phyloP scores from a whole-genome alignment of 2,888 invertebrate species.

The Saturnia pavonia region DNA sequence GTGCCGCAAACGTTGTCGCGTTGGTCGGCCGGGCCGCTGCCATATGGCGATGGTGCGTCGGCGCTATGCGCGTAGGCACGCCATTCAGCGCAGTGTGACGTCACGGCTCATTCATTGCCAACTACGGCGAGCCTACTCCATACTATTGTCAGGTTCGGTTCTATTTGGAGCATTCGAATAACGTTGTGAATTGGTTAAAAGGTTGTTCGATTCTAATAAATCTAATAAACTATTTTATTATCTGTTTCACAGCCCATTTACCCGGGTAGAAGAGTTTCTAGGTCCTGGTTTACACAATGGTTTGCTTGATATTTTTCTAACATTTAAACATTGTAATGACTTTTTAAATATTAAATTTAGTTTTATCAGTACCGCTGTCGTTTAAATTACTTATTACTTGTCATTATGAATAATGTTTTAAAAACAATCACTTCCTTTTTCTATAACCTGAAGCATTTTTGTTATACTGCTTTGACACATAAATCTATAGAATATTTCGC shows the following conservation, averaged over 20 bases:
- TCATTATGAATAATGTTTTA: no score
- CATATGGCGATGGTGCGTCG: constrained; percentile 18
- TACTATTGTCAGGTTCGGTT: constrained; percentile 27
- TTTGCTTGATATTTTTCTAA: no score
- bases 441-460: no score
- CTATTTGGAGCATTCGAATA: constrained; percentile 37
- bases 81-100: constrained; percentile 48
- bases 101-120: constrained; percentile 59
- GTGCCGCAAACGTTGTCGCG: background rate
- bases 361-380: no score
- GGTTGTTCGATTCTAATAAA: background rate
- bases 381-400: no score
- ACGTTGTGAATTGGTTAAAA: constrained; percentile 7
- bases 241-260: background rate
- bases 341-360: no score
- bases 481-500: no score
- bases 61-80: constrained; percentile 43
- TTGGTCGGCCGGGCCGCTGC: background rate
- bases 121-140: constrained; percentile 31
- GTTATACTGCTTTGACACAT: no score
- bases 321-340: no score
- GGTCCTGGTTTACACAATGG: background rate
- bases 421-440: no score
- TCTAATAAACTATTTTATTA: background rate
- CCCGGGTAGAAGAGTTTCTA: background rate